Base-by-base conservation (phyloP, 2,797 vertebrate species). In the Ctenopoma multispine region DNA sequence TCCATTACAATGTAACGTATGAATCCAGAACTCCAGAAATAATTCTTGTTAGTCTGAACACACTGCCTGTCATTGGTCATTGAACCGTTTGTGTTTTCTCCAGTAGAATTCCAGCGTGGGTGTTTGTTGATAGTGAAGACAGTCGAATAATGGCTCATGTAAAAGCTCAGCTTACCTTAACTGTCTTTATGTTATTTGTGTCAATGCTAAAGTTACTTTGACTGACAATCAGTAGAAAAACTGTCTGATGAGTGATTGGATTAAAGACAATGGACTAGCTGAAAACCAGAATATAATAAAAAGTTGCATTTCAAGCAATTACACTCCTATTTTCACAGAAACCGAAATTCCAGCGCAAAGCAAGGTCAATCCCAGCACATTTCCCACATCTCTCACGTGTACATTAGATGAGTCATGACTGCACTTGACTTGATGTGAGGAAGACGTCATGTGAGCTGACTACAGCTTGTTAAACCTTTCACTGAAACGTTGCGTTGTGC, bases 321-420 rank as follows among this genome's bases (percentile, higher is more conserved):
- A n/a, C n/a, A n/a, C n/a, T n/a, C n/a, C n/a, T n/a, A n/a, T n/a
- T n/a, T n/a, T n/a, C n/a, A n/a, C n/a, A n/a, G n/a, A n/a, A n/a
- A n/a, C n/a, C n/a, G n/a, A n/a, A n/a, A n/a, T n/a, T n/a, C n/a
- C n/a, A n/a, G n/a, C n/a, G n/a, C 46, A 71, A 49, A 60, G 24
- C 46, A 29, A 71, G 62, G 63, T 76, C 67, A 68, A 4, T 17
- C 17, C 31, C 21, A 12, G n/a, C 3, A 4, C 1, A 46, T 60
- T 78, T 79, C 85, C 62, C 77, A 76, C 75, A 69, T 83, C 79
- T 5, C 62, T 78, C 66, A 63, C 7, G 51, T 54, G 68, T 64
- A 43, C 73, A 83, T 78, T 72, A 75, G 73, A 76, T 84, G 81
- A 90, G 68, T 81, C 82, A 40, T 10, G 61, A 46, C 59, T 69